Base-by-base conservation (phyloP, 2,888 invertebrate genomes). In the Drosophila nigritarsus region DNA sequence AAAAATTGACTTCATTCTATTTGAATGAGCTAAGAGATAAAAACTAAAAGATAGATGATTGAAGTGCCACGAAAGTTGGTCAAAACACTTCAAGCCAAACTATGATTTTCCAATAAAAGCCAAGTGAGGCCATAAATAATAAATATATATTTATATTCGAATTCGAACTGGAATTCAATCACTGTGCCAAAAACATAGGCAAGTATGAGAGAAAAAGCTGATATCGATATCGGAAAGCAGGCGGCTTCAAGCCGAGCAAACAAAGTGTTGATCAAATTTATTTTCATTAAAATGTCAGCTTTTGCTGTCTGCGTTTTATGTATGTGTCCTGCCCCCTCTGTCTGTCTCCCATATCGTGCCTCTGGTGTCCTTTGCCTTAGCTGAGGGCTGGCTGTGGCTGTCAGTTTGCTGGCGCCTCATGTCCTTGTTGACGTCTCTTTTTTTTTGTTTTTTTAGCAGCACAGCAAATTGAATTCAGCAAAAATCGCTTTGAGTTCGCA, bases 201-300 rank as follows among this genome's bases (percentile, higher is more conserved):
- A 56, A 61, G 62, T 45, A 53, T 38, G 24, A 49, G 29, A 24
- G 27, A 51, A 27, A 45, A 27, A 45, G 13, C 29, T 27, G 36
- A 61, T 68, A 60, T 55, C 40, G 75, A 60, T 73, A 72, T 61
- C 55, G 67, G 32, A 58, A 51, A 50, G 63, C 36, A 61, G 32
- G 48, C 61, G 60, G 34, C 65, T 68, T 45, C 69, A 40, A 66
- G 62, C 45, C 58, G 73, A 54, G 67, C 65, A 75, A 75, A 77
- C 77, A 77, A 75, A 77, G 77, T 80, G 89, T 81, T 78, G 80
- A 87, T 85, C 79, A 82, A 89, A 85, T 84, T 82, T 87, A 71
- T 77, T 85, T 89, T 77, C 75, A 85, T 77, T 77, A 82, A 89
- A 89, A 83, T 67, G 81, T 75, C 80, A 88, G 65, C 85, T 73